phyloP scores from a whole-genome alignment of 2,797 vertebrate species.

The Acestrorhynchus altus region DNA sequence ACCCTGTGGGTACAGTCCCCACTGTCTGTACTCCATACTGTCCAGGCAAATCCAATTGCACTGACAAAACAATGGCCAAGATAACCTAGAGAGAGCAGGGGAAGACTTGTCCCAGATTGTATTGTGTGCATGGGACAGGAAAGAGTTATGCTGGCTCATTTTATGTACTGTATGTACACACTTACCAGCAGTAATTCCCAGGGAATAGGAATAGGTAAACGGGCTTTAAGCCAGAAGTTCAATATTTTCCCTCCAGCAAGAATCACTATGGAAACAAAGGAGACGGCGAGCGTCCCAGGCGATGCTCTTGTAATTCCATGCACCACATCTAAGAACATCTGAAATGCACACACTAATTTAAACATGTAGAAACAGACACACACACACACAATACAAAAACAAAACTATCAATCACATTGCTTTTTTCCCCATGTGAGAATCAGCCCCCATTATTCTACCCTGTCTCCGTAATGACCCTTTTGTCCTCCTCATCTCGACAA shows the following conservation, averaged over 20 bases:
- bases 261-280: slow-evolving; percentile 78
- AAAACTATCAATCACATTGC: no score
- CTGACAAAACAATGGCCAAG: slow-evolving; percentile 65
- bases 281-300: slow-evolving; percentile 61
- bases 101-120: slow-evolving; percentile 40
- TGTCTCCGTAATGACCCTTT: no score
- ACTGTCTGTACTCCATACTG: slow-evolving; percentile 81
- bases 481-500: no score
- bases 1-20: slow-evolving; percentile 88
- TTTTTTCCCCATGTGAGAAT: no score
- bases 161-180: not conserved
- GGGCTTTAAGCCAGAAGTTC: slow-evolving; percentile 83
- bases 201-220: slow-evolving; percentile 84
- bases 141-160: not conserved
- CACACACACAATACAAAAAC: no score
- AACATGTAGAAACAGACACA: slow-evolving; percentile 1
- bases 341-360: slow-evolving; percentile 9
- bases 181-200: slow-evolving; percentile 89
- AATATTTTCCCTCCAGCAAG: slow-evolving; percentile 85
- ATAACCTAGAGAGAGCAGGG: slow-evolving; percentile 62
- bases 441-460: no score
- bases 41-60: slow-evolving; percentile 69
- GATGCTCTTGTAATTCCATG: slow-evolving; percentile 51
- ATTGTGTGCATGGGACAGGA: not conserved
- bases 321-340: slow-evolving; percentile 66